phyloP scores from a whole-genome alignment of 2,797 vertebrate genomes.

The Mionectes olivaceus region DNA sequence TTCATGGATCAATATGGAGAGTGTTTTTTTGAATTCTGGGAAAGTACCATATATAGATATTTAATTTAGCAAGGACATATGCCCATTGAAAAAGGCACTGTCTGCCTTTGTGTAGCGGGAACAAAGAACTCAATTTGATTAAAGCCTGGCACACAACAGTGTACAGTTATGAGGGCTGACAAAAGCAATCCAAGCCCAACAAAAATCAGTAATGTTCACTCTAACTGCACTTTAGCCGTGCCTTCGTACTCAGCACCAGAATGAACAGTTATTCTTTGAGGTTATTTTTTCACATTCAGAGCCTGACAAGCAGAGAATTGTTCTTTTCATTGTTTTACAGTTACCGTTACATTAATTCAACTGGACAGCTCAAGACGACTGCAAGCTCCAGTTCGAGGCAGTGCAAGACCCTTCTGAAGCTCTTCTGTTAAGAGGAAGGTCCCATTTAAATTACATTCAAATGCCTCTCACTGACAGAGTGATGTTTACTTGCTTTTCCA shows the following conservation, averaged over 20 bases:
- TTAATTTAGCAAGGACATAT: conserved; percentile 48
- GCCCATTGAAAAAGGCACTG: conserved; percentile 22
- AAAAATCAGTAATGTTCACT: conserved; percentile 37
- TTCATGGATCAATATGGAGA: conserved; percentile 60
- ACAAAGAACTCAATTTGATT: conserved; percentile 41
- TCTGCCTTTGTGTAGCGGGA: conserved; percentile 6
- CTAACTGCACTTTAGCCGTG: conserved; percentile 28
- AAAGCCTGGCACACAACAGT: neutral
- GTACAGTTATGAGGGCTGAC: neutral
- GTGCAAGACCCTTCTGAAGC: conserved; percentile 40
- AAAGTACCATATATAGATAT: conserved; percentile 45
- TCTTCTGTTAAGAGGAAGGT: conserved; percentile 39
- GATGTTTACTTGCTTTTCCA: conserved; percentile 15
- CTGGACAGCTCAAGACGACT: neutral
- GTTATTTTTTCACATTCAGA: conserved; percentile 11
- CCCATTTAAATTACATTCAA: neutral
- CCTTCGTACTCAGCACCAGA: neutral
- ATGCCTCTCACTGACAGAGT: neutral
- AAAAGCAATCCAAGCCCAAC: conserved; percentile 54
- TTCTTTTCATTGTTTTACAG: conserved; percentile 19
- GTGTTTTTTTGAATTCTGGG: conserved; percentile 42
- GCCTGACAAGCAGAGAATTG: conserved; percentile 23
- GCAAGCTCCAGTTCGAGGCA: neutral
- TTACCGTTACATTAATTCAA: neutral
- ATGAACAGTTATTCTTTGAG: conserved; percentile 36